These are phyloP conservation scores for Australoheros facetus DNA, from an alignment of 2,797 vertebrate genomes.

Conservation along the genomic window DNA sequence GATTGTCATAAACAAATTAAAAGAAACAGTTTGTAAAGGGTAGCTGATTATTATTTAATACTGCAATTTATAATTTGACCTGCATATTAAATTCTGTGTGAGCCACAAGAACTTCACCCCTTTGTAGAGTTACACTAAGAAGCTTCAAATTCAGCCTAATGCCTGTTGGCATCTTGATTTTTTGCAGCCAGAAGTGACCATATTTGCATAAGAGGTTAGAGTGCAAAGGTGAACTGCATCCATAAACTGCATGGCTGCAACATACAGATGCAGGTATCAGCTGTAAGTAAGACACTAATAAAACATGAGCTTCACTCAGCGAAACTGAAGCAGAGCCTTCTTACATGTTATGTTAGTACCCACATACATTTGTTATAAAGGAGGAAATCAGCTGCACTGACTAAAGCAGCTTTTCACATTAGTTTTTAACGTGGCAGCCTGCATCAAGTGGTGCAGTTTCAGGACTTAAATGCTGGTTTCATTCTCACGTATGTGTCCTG, in stretches of 20 bases:
- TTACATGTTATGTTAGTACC: not conserved
- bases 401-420: not conserved
- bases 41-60: not conserved
- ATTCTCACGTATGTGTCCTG: too few relatives aligned
- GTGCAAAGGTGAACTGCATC: not conserved
- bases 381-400: not conserved
- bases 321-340: not conserved
- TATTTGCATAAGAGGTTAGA: not conserved
- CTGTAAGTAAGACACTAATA: accelerated
- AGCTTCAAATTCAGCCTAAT: not conserved
- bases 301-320: too few relatives aligned
- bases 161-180: not conserved
- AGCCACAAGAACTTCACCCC: not conserved
- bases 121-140: not conserved
- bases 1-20: not conserved
- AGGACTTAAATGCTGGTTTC: too few relatives aligned
- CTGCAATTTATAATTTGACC: too few relatives aligned
- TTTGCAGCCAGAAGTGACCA: not conserved
- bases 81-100: not conserved
- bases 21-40: not conserved
- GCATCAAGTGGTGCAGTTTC: not conserved
- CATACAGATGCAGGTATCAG: not conserved
- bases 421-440: not conserved
- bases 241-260: too few relatives aligned
- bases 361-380: not conserved